Evolutionary conservation across 2,888 invertebrate species (phyloP), one percentile per base, ranked within the genome.

Genomic region (Neoscelio sp.): DNA sequence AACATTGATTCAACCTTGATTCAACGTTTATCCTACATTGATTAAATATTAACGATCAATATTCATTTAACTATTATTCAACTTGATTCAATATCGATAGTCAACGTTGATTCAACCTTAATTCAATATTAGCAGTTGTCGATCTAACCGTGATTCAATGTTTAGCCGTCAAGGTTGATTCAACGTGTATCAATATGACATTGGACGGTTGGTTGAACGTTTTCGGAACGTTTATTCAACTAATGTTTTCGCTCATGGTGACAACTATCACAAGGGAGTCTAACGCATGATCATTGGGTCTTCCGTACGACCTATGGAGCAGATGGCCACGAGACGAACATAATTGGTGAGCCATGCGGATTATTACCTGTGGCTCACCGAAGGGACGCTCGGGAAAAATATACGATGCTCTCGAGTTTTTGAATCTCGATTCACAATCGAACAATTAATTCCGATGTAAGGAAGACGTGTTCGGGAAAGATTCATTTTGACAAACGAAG

Each of bases 261-360:
- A 65, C 70, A 54, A 48, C 64, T 64, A 70, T 52, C 58, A 18
- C 40, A 30, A 50, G 65, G 44, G 64, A 58, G 67, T 56, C 80
- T 82, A 80, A 83, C 80, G 82, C 79, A 80, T 80, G 84, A 80
- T 83, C 83, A 85, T 86, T 83, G 80, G 82, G 81, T 82, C 85
- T 80, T 82, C 64, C 68, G 79, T 56, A 71, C 83, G 80, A 82
- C 64, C 48, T 60, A 82, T 83, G 85, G 79, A 89, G 88, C 89
- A 89, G 89, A 89, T 89, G 89, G 89, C 87, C 84, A 87, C 89
- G 89, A 89, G 89, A 89, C 89, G 88, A 85, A 85, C 83, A 86
- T 89, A 89, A 89, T 89, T 89, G 88, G 85, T 20, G 62, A 67
- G 35, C 74, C 58, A 78, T 80, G 71, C 12, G 78, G 56, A 80